Percentiles rank a stretch among this genome's conserved stretches.
phyloP scores from a whole-genome alignment of 2,113 vertebrate genomes.

The Choloepus hoffmanni region DNA sequence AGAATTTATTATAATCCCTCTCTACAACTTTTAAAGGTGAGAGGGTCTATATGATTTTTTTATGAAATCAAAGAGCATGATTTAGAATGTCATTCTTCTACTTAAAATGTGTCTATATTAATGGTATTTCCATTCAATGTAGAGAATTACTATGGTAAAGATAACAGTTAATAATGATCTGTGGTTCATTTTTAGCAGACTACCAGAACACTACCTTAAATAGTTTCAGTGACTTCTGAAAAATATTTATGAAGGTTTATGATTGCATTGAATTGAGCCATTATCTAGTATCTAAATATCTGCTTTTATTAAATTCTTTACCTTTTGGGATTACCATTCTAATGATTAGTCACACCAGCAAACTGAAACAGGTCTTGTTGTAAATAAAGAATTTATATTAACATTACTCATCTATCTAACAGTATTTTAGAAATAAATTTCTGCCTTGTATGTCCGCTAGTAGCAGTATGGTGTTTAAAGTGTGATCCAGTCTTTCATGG shows the following conservation, averaged over 20 bases:
- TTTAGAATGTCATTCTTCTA: slow-evolving; percentile 57
- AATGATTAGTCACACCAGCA: slow-evolving; percentile 83
- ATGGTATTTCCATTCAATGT: slow-evolving; percentile 54
- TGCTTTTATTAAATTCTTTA: slow-evolving; percentile 57
- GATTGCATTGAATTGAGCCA: slow-evolving; percentile 24
- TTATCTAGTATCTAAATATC: slow-evolving; percentile 1
- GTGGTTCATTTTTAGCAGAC: slow-evolving; percentile 36
- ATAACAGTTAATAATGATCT: background rate
- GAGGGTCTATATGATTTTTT: slow-evolving; percentile 71
- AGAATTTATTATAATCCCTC: slow-evolving; percentile 73
- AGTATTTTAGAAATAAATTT: slow-evolving; percentile 70
- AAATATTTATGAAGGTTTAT: slow-evolving; percentile 33
- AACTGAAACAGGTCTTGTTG: slow-evolving; percentile 77
- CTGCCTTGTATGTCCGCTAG: slow-evolving; percentile 77
- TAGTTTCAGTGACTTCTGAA: slow-evolving; percentile 59
- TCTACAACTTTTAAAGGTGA: slow-evolving; percentile 72
- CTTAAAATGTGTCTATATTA: slow-evolving; percentile 54
- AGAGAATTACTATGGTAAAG: slow-evolving; percentile 25
- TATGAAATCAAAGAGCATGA: slow-evolving; percentile 69
- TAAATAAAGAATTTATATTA: slow-evolving; percentile 84
- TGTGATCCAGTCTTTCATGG: slow-evolving; percentile 75
- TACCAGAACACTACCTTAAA: slow-evolving; percentile 29
- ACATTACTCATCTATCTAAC: slow-evolving; percentile 73
- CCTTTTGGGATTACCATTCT: slow-evolving; percentile 66
- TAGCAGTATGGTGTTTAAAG: slow-evolving; percentile 70